Percentiles rank a stretch among this genome's conserved stretches.
Conservation (phyloP, 2,113 vertebrate species). For the Pterocles orientalis region DNA sequence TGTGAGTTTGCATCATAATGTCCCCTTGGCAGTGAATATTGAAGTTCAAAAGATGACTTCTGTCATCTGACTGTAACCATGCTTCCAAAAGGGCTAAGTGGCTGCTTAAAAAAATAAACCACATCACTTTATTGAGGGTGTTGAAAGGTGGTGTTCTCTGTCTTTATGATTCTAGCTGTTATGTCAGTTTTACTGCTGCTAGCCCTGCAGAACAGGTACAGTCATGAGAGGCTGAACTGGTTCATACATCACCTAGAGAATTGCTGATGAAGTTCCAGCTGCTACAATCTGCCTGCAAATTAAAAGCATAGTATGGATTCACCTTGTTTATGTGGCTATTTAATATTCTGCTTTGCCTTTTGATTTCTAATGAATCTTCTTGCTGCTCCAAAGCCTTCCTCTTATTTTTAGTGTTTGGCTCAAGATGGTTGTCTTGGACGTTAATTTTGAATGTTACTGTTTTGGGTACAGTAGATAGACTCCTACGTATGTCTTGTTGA, state of each 20-base stretch:
- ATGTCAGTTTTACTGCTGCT: background rate
- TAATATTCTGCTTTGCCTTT: conserved; percentile 25
- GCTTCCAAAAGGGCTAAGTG: background rate
- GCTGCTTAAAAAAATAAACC: background rate
- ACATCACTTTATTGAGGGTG: background rate
- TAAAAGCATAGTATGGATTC: background rate
- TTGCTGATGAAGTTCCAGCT: conserved; percentile 21
- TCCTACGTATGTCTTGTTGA: background rate
- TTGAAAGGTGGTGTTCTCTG: background rate
- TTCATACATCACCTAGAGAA: background rate
- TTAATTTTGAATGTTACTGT: background rate
- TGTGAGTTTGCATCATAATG: background rate
- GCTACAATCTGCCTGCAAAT: background rate
- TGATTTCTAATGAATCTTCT: background rate
- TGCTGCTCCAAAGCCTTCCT: background rate
- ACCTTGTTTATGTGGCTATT: conserved; percentile 8
- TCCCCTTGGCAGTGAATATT: background rate
- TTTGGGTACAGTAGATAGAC: background rate
- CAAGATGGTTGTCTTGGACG: background rate
- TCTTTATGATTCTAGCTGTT: background rate
- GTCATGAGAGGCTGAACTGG: background rate
- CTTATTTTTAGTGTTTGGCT: background rate
- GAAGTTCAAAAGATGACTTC: background rate
- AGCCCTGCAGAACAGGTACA: background rate
- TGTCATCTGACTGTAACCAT: background rate